Percentiles rank a stretch among this genome's conserved stretches.
phyloP scores from a whole-genome alignment of 2,113 vertebrate genomes.

The Nycticebus coucang region DNA sequence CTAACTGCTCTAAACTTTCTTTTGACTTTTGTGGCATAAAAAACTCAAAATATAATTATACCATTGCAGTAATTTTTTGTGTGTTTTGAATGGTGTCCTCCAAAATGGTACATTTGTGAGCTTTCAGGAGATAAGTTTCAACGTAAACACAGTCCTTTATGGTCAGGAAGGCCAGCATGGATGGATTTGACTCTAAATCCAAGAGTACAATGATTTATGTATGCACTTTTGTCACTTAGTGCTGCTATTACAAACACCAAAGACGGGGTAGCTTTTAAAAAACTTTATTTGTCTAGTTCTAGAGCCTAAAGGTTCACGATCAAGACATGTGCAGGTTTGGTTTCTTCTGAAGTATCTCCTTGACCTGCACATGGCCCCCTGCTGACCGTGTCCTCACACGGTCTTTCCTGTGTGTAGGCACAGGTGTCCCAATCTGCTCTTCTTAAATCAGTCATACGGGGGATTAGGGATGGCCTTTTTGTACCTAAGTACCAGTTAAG shows the following conservation, averaged over 20 bases:
- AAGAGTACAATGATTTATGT: neutral
- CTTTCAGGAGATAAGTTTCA: neutral
- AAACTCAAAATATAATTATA: neutral
- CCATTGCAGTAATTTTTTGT: neutral
- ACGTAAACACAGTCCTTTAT: neutral
- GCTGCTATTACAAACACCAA: neutral
- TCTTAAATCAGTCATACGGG: neutral
- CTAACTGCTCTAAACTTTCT: neutral
- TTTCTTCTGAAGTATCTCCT: neutral
- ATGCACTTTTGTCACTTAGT: neutral
- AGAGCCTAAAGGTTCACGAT: neutral
- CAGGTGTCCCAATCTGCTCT: neutral
- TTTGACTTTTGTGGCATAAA: neutral
- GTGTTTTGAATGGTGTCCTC: neutral
- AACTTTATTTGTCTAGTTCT: neutral
- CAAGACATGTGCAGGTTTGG: neutral
- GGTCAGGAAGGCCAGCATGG: neutral
- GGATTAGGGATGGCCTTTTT: neutral
- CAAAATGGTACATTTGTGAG: neutral
- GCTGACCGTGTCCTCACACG: rapidly evolving
- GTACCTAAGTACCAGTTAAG: neutral
- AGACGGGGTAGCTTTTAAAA: neutral
- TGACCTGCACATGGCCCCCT: rapidly evolving
- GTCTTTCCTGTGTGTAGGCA: neutral
- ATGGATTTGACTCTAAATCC: neutral